These are phyloP conservation scores for Stramonita haemastoma DNA, from an alignment of 2,888 invertebrate genomes.

Conservation along the genomic window DNA sequence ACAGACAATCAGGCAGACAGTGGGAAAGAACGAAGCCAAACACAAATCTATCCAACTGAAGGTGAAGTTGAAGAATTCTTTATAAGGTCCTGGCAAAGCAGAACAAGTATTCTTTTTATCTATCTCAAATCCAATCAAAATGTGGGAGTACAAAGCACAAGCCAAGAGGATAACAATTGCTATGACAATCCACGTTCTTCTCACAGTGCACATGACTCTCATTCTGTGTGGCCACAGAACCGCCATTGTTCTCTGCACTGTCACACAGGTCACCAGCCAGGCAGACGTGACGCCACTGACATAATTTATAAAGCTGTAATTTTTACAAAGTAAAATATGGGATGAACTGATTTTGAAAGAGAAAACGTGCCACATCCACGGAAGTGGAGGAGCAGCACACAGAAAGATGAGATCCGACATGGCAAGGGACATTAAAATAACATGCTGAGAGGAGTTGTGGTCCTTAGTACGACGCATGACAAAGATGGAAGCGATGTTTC, in stretches of 20 bases:
- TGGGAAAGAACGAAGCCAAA: not conserved
- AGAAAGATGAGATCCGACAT: not conserved
- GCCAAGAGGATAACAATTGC: not conserved
- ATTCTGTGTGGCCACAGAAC: too few relatives aligned
- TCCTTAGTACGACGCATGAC: slow-evolving; percentile 19
- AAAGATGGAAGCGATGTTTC: not conserved
- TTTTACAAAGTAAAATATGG: not conserved
- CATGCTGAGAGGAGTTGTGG: not conserved
- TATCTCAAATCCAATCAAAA: not conserved
- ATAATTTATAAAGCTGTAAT: not conserved
- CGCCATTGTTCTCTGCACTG: slow-evolving; percentile 4
- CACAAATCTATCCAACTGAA: not conserved
- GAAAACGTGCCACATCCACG: not conserved
- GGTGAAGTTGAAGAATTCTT: not conserved
- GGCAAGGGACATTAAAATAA: too few relatives aligned
- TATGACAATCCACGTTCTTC: too few relatives aligned
- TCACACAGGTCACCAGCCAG: slow-evolving; percentile 12
- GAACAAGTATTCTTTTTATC: not conserved
- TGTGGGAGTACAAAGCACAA: not conserved
- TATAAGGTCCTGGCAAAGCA: not conserved
- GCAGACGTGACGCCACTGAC: not conserved
- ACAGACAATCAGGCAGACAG: not conserved
- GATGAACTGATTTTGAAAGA: not conserved
- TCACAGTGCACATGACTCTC: too few relatives aligned
- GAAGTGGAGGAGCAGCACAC: not conserved